phyloP scores from a whole-genome alignment of 2,888 invertebrate genomes.

The Allophyes oxyacanthae region DNA sequence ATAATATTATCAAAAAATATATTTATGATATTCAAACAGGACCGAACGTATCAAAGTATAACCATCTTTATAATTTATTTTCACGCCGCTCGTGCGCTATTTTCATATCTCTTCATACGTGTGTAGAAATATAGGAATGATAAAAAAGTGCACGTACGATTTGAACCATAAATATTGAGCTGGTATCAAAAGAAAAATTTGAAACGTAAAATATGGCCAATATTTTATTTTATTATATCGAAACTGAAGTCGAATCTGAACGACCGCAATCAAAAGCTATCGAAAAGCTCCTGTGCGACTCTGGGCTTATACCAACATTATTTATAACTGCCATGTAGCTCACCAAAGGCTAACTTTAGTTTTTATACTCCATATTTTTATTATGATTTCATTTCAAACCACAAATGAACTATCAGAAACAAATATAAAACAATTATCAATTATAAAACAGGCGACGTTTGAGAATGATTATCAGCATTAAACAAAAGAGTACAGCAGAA shows the following conservation, averaged over 20 bases:
- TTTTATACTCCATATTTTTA: not conserved
- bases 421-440: not conserved
- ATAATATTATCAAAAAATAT: constrained; percentile 13
- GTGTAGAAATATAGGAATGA: constrained; percentile 17
- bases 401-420: not conserved
- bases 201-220: constrained; percentile 4
- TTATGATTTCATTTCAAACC: not conserved
- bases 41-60: constrained; percentile 15
- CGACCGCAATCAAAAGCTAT: constrained; percentile 7
- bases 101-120: constrained; percentile 33
- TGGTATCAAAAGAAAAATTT: constrained; percentile 25
- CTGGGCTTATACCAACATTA: constrained; percentile 2
- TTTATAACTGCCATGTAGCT: constrained; percentile 4
- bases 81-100: constrained; percentile 17
- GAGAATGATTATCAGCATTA: constrained; percentile 9
- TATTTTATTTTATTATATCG: constrained; percentile 10
- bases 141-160: constrained; percentile 35
- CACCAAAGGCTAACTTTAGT: not conserved
- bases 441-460: constrained; percentile 1
- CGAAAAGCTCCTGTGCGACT: no score
- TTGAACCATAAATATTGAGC: constrained; percentile 23
- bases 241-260: constrained; percentile 11
- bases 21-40: constrained; percentile 18
- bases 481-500: constrained; percentile 30
- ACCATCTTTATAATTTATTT: constrained; percentile 32